Base-by-base conservation (phyloP, 2,888 invertebrate genomes). In the Rhogogaster chlorosoma region DNA sequence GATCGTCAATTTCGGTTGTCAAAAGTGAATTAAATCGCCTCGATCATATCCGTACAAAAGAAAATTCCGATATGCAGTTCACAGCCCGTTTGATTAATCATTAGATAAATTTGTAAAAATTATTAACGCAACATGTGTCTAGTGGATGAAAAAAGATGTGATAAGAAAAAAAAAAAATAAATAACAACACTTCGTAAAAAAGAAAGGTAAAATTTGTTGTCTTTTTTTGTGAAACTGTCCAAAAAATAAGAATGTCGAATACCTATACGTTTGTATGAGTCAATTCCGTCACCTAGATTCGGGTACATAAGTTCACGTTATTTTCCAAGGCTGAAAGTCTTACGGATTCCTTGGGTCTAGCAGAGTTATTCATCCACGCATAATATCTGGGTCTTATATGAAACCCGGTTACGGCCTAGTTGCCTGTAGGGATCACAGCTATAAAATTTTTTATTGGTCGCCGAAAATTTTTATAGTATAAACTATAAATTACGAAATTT, bases 371-470 rank as follows among this genome's bases (percentile, higher is more conserved):
- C 42, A 26, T 73, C n/a, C 42, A 10, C 22, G 18, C 12, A 4
- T n/a, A 22, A 42, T 42, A 73, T 73, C 71, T 73, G 22, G 71
- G 71, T 73, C 71, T n/a, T 53, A 73, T 73, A 26, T 3, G 2
- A 22, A 29, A 67, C 32, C 3, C 0, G 32, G 0, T 32, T 15
- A 7, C 67, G 1, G 29, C 32, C 4, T n/a, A 53, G 53, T 53
- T 32, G 15, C 29, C 67, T 18, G 12, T 29, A 26, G 61, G 61
- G 26, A 22, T 3, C 67, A 67, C 3, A 26, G 26, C 6, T 49
- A 18, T 49, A n/a, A n/a, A 49, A 4, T 1, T n/a, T n/a, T 18
- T 49, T 18, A 49, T 49, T 49, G n/a, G 49, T 49, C n/a, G 18
- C 10, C 6, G n/a, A 7, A 53, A 0, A 53, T 53, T 53, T 53